Base-by-base conservation (phyloP, 2,888 invertebrate genomes). In the Ormia ochracea region DNA sequence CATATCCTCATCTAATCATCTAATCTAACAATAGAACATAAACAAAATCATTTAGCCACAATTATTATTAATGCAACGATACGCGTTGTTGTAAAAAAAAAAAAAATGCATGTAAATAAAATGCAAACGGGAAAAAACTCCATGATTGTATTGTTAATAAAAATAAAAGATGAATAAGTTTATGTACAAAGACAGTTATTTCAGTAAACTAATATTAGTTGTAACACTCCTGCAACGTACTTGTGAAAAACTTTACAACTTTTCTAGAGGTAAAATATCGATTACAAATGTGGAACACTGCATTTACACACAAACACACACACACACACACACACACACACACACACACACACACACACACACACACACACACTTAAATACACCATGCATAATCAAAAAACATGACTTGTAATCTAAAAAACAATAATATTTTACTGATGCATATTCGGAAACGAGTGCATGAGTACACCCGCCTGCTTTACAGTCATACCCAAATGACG, bases 221-320 rank as follows among this genome's bases (percentile, higher is more conserved):
- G 54, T 65, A 9, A 54, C 50, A 59, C 28, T 50, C 59, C 21
- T 33, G 50, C 31, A n/a, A 17, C 52, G 59, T 52, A 68, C 43
- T 59, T 52, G 63, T 14, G 28, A 38, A 28, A 28, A 41, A 66
- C 38, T 58, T 50, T 45, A 72, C 38, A 33, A 63, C 72, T 52
- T 72, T 54, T 41, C 33, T 43, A 4, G n/a, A 78, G 59, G 23
- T 61, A 63, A 66, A 69, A 52, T 78, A 78, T 78, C 78, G 74
- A 78, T 74, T 74, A 69, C 78, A 78, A 69, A 74, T 45, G 23
- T 73, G 61, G 26, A 63, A 66, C 63, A 69, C 28, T 9, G 17
- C 4, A 12, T n/a, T n/a, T n/a, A n/a, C n/a, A n/a, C n/a, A n/a
- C n/a, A n/a, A n/a, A n/a, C n/a, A n/a, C n/a, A n/a, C n/a, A n/a